Base-by-base conservation (phyloP, 1,140 invertebrate genomes). In the Trachymyrmex cornetzi region DNA sequence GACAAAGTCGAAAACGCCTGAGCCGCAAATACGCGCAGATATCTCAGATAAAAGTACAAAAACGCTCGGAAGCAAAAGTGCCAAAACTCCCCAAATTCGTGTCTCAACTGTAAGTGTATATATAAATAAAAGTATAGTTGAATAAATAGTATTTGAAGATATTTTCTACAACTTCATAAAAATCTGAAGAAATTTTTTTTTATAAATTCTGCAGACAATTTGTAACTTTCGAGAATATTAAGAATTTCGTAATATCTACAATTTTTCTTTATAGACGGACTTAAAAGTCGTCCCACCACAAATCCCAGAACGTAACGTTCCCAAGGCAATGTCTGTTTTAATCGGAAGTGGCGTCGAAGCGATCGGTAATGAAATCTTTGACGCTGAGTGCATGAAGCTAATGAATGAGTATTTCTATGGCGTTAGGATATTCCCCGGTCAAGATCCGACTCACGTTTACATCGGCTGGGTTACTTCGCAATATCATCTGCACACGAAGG, bases 381-480 rank as follows among this genome's bases (percentile, higher is more conserved):
- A 99, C 92, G 95, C 96, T 0, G 98, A 98, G 72, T 98, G 98
- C 93, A 95, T 99, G 53, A 99, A 99, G 93, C 95, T 99, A 11
- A 99, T 99, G 92, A 99, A 99, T 94, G 99, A 99, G 95, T 99
- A 99, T 95, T 99, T 99, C 95, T 99, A 99, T 93, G 99, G 98
- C 22, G 97, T 98, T 27, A 95, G 96, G 72, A 98, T 99, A 72
- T 99, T 98, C 93, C 99, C 99, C 57, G 99, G 99, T 72, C 99
- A 99, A 96, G 99, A 99, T 95, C 99, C 99, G 0, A 97, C 98
- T 0, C 98, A 99, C 92, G 98, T 99, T 30, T 99, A 98, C 94
- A 97, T 99, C 4, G 99, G 99, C n/a, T 99, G 99, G 99, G 99
- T 99, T 14, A 99, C 99, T 0, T 99, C 99, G 0, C 98, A 99